Percentiles rank a stretch among this genome's conserved stretches.
Evolutionary conservation across 1,140 invertebrate genomes (phyloP).

Genomic region (Helicoverpa zea): DNA sequence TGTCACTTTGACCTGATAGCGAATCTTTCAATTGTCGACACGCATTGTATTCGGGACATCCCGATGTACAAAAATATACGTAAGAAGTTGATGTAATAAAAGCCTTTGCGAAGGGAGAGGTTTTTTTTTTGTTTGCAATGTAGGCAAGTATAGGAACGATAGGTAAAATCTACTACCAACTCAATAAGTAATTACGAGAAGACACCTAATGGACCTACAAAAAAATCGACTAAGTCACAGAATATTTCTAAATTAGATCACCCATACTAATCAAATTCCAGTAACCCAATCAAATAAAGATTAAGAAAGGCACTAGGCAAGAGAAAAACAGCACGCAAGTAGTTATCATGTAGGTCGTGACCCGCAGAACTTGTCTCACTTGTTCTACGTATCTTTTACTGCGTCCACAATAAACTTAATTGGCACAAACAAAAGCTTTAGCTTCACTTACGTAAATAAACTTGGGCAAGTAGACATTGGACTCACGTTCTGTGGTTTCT

Average conservation of each 20-base stretch:
- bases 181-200: too few species aligned
- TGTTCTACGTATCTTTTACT: conserved; percentile 45
- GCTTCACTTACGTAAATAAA: conserved; percentile 43
- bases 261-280: neutral
- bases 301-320: neutral
- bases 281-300: conserved; percentile 33
- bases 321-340: conserved; percentile 34
- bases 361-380: conserved; percentile 39
- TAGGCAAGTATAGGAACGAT: too few species aligned
- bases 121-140: too few species aligned
- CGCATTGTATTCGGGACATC: conserved; percentile 1
- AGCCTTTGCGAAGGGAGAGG: too few species aligned
- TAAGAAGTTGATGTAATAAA: neutral
- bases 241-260: too few species aligned
- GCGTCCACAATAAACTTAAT: conserved; percentile 47
- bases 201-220: too few species aligned
- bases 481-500: conserved; percentile 23
- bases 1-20: conserved; percentile 62
- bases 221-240: too few species aligned
- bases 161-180: too few species aligned
- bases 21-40: conserved; percentile 60
- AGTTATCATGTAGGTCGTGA: conserved; percentile 44
- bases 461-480: conserved; percentile 28
- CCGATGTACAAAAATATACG: conserved; percentile 23
- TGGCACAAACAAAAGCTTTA: conserved; percentile 46